Base-by-base conservation (phyloP, 2,888 invertebrate genomes). In the Scaptomyza tumidula region DNA sequence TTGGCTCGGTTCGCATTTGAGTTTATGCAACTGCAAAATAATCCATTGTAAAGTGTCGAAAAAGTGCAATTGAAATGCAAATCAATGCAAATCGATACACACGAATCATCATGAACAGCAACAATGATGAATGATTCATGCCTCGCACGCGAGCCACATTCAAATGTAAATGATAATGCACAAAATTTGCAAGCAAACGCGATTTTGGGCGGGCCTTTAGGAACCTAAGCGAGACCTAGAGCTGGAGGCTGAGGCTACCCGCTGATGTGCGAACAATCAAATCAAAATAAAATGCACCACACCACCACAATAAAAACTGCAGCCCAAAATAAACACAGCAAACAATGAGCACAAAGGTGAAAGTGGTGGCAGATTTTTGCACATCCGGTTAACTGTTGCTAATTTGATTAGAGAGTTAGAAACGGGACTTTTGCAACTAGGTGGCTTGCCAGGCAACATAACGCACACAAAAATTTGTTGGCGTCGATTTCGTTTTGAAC, bases 341-440 rank as follows among this genome's bases (percentile, higher is more conserved):
- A 80, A 80, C 80, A 85, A 81, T 59, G 69, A 10, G 13, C 43
- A 55, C 31, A 74, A 43, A 66, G 66, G 73, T 62, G 67, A 76
- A 74, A 74, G 77, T 65, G 64, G 65, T 71, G 52, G 75, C 43
- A 70, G 73, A 71, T 87, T 87, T 83, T 78, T 50, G 71, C 83
- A 83, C 80, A 85, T 83, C 83, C 88, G 76, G 77, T 82, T 82
- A 90, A 88, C 89, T 89, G 91, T 90, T 90, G 89, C 90, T 90
- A 90, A 90, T 90, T 86, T 78, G 89, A 90, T 90, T 90, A 90
- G 91, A 83, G 89, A 86, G 56, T 85, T 74, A 19, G 48, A 37
- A 46, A 49, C 37, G 37, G 48, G 50, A 55, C 10, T 61, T 71
- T 33, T 27, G 27, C 43, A 49, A 41, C 41, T 39, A 39, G 33